Evolutionary conservation across 2,888 invertebrate genomes (phyloP).

Genomic region (Volucella zonaria): DNA sequence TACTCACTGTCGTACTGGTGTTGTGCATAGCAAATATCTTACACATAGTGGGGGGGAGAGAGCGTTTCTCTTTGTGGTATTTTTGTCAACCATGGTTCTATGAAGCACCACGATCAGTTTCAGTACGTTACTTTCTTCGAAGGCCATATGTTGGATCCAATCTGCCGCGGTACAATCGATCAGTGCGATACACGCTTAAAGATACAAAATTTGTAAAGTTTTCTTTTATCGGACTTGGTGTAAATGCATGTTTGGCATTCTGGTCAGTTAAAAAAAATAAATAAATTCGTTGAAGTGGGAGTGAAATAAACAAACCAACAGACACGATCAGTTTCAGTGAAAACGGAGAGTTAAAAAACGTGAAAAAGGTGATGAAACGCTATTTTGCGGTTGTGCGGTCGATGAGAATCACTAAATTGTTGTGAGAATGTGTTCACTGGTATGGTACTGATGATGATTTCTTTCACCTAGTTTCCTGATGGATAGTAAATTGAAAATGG

Average conservation of each 20-base stretch:
- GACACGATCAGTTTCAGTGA: slow-evolving; percentile 39
- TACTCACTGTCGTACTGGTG: slow-evolving; percentile 12
- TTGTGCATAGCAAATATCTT: slow-evolving; percentile 8
- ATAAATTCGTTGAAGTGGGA: neutral
- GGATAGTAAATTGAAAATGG: neutral
- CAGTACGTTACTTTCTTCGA: slow-evolving; percentile 57
- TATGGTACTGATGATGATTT: slow-evolving; percentile 17
- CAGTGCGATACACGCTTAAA: slow-evolving; percentile 5
- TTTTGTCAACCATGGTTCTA: slow-evolving; percentile 24
- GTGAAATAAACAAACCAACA: slow-evolving; percentile 27
- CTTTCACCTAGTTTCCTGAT: slow-evolving; percentile 34
- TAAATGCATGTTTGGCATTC: slow-evolving; percentile 26
- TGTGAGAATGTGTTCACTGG: neutral
- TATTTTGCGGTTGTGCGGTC: slow-evolving; percentile 14
- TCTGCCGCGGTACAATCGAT: slow-evolving; percentile 20
- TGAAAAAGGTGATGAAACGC: slow-evolving; percentile 39
- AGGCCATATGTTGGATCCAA: slow-evolving; percentile 43
- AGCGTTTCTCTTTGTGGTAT: slow-evolving; percentile 35
- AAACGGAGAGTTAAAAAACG: slow-evolving; percentile 1
- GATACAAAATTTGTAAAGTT: slow-evolving; percentile 4
- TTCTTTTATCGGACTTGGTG: slow-evolving; percentile 11
- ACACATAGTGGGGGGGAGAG: neutral
- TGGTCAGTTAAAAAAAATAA: neutral
- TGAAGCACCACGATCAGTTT: slow-evolving; percentile 1
- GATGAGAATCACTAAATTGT: slow-evolving; percentile 8